Conservation (phyloP, 2,888 invertebrate genomes). For the Lymantria monacha region DNA sequence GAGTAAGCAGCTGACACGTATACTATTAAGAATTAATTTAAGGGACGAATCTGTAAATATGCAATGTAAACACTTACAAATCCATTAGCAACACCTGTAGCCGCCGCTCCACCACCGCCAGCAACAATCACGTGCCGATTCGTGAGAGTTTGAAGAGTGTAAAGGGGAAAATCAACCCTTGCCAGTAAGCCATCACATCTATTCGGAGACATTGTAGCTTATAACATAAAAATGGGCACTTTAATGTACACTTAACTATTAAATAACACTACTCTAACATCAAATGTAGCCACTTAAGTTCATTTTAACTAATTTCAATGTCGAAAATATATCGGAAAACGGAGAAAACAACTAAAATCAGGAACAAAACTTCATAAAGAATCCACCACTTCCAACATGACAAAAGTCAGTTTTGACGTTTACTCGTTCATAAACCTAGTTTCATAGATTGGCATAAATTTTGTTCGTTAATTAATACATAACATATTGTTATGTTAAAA, state of each 20-base stretch:
- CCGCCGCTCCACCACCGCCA: constrained; percentile 98
- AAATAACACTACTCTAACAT: constrained; percentile 46
- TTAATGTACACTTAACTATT: constrained; percentile 34
- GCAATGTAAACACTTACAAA: constrained; percentile 88
- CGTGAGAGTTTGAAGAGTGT: constrained; percentile 94
- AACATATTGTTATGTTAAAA: no score
- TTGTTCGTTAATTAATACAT: no score
- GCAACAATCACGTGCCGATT: constrained; percentile 97
- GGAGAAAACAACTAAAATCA: constrained; percentile 49
- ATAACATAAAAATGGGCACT: constrained; percentile 52
- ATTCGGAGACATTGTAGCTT: constrained; percentile 69
- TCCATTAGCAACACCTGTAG: constrained; percentile 98
- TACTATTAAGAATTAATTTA: constrained; percentile 18
- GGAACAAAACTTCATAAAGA: constrained; percentile 61
- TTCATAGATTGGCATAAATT: neutral
- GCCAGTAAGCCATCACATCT: constrained; percentile 89
- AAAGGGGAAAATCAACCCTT: constrained; percentile 95
- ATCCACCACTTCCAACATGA: constrained; percentile 77
- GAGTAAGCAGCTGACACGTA: constrained; percentile 55
- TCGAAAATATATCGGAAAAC: constrained; percentile 50
- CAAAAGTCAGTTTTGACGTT: constrained; percentile 73
- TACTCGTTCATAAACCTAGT: constrained; percentile 14
- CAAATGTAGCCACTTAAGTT: constrained; percentile 51
- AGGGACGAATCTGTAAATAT: constrained; percentile 11
- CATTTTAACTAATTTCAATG: constrained; percentile 47